Conservation (phyloP, 2,113 vertebrate species). For the Trogon surrucura region DNA sequence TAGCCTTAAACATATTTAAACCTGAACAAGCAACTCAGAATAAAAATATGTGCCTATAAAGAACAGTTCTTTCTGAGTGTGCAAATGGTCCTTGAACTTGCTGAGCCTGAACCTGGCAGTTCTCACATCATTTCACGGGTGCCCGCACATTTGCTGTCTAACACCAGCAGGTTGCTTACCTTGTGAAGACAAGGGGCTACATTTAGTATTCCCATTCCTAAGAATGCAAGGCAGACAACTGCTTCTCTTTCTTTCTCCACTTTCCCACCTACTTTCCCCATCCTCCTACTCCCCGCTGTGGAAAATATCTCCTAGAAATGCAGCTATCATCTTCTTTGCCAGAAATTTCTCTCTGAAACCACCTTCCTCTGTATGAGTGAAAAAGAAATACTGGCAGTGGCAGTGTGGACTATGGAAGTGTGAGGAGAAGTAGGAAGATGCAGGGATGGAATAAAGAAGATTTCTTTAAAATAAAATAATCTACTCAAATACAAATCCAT, state of each 20-base stretch:
- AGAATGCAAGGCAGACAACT: not conserved
- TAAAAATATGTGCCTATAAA: not conserved
- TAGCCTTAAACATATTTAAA: not conserved
- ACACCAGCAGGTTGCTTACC: not conserved
- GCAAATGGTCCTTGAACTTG: not conserved
- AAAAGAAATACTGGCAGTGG: not conserved
- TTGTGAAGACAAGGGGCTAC: not conserved
- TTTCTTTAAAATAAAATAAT: not conserved
- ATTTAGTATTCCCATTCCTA: not conserved
- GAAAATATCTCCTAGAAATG: slow-evolving; percentile 3
- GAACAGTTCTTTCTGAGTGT: not conserved
- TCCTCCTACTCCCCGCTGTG: not conserved
- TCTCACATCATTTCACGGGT: not conserved
- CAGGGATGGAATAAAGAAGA: not conserved
- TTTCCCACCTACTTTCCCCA: not conserved
- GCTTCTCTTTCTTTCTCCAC: not conserved
- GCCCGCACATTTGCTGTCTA: not conserved
- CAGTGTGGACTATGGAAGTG: not conserved
- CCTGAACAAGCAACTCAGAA: not conserved
- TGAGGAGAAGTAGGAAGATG: not conserved
- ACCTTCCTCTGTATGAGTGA: not conserved
- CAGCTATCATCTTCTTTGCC: not conserved
- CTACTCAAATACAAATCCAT: not conserved
- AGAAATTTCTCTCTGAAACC: not conserved
- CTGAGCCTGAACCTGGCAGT: not conserved